Evolutionary conservation across 2,888 invertebrate genomes (phyloP).

Genomic region (Syrista parreyssii): DNA sequence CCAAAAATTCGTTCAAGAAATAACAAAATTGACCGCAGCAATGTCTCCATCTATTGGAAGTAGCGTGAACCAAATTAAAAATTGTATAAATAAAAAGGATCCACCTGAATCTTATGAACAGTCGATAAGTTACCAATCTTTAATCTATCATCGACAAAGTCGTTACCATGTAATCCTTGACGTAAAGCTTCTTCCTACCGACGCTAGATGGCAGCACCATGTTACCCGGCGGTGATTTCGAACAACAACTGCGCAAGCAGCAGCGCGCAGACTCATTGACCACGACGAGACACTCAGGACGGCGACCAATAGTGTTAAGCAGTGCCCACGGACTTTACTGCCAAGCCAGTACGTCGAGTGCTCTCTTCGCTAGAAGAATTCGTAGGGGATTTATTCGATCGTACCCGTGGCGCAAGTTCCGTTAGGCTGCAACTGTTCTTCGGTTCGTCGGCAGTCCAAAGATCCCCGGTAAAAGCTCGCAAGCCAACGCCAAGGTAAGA

Average conservation of each 20-base stretch:
- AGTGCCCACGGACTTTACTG: background rate
- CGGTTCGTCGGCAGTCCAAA: slow-evolving; percentile 38
- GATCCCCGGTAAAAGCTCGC: slow-evolving; percentile 24
- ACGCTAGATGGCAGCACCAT: slow-evolving; percentile 56
- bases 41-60: background rate
- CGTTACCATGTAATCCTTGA: slow-evolving; percentile 12
- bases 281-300: slow-evolving; percentile 33
- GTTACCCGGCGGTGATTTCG: slow-evolving; percentile 45
- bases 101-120: background rate
- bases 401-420: slow-evolving; percentile 1
- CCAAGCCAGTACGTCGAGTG: slow-evolving; percentile 15
- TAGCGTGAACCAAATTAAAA: background rate
- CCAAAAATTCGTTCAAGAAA: background rate
- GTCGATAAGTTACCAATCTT: background rate
- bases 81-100: too few relatives aligned
- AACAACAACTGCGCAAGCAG: slow-evolving; percentile 49
- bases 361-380: background rate
- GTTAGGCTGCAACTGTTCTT: slow-evolving; percentile 61
- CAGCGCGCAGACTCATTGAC: slow-evolving; percentile 62
- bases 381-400: background rate
- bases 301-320: slow-evolving; percentile 43
- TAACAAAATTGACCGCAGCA: background rate
- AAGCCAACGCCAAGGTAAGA: slow-evolving; percentile 46
- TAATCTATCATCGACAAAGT: background rate
- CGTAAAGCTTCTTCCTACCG: background rate